These are phyloP conservation scores for Paramormyrops hopkinsi DNA, from an alignment of 2,797 vertebrate genomes.

Conservation along the genomic window DNA sequence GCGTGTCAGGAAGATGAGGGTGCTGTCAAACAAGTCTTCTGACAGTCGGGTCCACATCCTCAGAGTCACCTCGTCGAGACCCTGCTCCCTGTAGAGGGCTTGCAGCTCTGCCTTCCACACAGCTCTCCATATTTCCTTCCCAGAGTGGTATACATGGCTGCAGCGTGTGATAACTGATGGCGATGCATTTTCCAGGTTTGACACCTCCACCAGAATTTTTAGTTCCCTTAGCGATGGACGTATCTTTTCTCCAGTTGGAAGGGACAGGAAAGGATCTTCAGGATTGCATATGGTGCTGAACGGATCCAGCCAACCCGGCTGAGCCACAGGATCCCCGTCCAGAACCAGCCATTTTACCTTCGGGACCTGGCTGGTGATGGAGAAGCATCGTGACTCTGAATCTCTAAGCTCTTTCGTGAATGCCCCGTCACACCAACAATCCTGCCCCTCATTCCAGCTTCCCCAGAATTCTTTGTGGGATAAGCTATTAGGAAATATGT, in stretches of 20 bases:
- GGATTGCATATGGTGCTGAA: conserved; percentile 56
- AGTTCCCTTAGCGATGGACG: conserved; percentile 38
- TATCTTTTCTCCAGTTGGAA: conserved; percentile 64
- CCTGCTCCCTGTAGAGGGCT: conserved; percentile 50
- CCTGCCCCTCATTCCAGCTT: conserved; percentile 44
- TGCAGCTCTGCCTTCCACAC: conserved; percentile 60
- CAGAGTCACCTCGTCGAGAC: conserved; percentile 48
- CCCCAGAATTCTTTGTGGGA: conserved; percentile 67
- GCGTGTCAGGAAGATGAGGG: conserved; percentile 53
- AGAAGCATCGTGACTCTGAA: conserved; percentile 22
- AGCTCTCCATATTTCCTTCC: conserved; percentile 64
- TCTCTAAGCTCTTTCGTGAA: conserved; percentile 57
- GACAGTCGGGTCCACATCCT: conserved; percentile 61
- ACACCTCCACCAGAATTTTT: conserved; percentile 67
- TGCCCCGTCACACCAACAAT: conserved; percentile 63
- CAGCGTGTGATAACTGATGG: conserved; percentile 63
- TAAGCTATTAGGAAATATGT: conserved; percentile 72
- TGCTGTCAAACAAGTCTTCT: conserved; percentile 62
- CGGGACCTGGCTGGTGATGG: not conserved
- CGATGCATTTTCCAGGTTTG: conserved; percentile 55
- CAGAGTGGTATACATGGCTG: conserved; percentile 61
- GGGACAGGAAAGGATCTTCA: conserved; percentile 49
- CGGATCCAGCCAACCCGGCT: conserved; percentile 66
- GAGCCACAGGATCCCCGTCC: conserved; percentile 62
- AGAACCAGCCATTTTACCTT: conserved; percentile 69